Evolutionary conservation across 53 echinoderm and acorn worm genomes (phyloP).

Genomic region (Patiria pectinifera): DNA sequence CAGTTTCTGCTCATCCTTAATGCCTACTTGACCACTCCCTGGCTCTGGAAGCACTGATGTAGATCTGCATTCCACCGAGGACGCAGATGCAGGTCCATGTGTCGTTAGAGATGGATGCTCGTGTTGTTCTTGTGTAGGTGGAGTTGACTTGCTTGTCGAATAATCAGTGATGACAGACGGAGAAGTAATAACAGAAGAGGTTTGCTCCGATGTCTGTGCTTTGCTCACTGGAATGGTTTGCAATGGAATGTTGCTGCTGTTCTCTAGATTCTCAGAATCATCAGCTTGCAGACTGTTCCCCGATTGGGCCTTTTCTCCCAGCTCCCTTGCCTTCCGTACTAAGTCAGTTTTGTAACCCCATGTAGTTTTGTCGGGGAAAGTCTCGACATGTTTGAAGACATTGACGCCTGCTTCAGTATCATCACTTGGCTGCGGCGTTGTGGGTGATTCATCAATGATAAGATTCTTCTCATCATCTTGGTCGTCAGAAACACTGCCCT

Average conservation of each 20-base stretch:
- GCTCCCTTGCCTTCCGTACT: not conserved
- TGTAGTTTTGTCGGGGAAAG: not conserved
- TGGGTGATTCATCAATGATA: conserved; percentile 34
- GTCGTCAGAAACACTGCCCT: not conserved
- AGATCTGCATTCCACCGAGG: not conserved
- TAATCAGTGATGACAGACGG: not conserved
- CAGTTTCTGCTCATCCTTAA: not conserved
- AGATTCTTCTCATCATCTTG: not conserved
- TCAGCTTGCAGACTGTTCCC: not conserved
- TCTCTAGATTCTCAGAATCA: not conserved
- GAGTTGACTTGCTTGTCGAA: not conserved
- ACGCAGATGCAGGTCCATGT: not conserved
- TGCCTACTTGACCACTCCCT: not conserved
- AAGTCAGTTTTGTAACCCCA: not conserved
- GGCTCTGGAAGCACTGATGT: not conserved
- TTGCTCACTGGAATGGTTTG: not conserved
- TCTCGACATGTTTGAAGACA: not conserved
- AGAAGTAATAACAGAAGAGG: not conserved
- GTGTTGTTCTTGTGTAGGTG: not conserved
- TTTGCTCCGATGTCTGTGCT: not conserved
- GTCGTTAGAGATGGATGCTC: not conserved
- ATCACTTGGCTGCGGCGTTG: not conserved
- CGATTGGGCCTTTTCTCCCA: not conserved
- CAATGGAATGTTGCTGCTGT: not conserved
- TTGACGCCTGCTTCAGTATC: not conserved